These are phyloP conservation scores for Leptura quadrifasciata DNA, from an alignment of 2,888 invertebrate species.

Conservation along the genomic window DNA sequence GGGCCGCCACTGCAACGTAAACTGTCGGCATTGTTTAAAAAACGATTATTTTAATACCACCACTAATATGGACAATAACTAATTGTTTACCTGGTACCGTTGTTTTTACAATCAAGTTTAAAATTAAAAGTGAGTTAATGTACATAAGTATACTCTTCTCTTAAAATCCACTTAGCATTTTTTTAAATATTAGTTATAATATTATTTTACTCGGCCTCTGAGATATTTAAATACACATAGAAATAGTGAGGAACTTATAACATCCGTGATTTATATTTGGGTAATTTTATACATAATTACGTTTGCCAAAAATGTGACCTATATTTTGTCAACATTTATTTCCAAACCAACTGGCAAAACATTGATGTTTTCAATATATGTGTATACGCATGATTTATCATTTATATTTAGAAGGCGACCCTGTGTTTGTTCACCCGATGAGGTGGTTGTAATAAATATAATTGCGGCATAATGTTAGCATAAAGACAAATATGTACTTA, in stretches of 20 bases:
- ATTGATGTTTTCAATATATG: constrained; percentile 24
- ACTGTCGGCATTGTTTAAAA: constrained; percentile 31
- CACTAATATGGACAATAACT: constrained; percentile 14
- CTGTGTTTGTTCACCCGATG: constrained; percentile 5
- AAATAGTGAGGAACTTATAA: no score
- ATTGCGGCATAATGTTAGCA: background rate
- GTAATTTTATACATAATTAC: constrained; percentile 10
- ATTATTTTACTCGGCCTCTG: no score
- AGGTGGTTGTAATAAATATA: constrained; percentile 1
- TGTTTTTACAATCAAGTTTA: no score
- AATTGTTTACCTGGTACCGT: background rate
- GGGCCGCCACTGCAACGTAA: constrained; percentile 24
- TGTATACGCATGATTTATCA: background rate
- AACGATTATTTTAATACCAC: constrained; percentile 21
- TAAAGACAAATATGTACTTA: constrained; percentile 4
- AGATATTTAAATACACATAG: no score
- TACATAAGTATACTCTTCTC: no score
- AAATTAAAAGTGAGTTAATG: no score
- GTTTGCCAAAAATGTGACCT: constrained; percentile 27
- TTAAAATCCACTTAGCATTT: no score
- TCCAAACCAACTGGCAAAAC: constrained; percentile 17
- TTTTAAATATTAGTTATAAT: no score
- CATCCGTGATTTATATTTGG: no score
- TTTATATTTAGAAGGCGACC: constrained; percentile 1
- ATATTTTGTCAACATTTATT: constrained; percentile 15